Evolutionary conservation across 2,888 invertebrate species (phyloP), one percentile per base, ranked within the genome.

Genomic region (Bombylius major): DNA sequence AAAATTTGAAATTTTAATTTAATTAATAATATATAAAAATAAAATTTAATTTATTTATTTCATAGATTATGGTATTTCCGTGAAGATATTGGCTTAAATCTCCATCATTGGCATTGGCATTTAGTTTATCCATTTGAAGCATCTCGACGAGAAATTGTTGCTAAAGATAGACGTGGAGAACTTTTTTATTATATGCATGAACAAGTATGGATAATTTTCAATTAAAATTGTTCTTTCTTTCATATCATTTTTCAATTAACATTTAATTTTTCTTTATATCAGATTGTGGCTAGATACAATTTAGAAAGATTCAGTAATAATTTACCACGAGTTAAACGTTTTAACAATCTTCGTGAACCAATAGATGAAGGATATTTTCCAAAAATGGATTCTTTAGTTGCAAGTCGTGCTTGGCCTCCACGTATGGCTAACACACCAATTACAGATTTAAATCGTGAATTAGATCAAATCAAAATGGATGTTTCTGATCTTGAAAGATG

Each of bases 131-230:
- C 90, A 0, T 84, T 84, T 70, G 83, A 84, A 62, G 81, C 83
- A 0, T 73, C 79, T 0, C 75, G 79, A 62, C 71, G 75, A n/a
- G 64, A 68, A 58, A 80, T 84, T 60, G 72, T 72, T 1, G 61
- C 59, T 57, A 86, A 87, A 70, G 86, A 89, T 72, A 76, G 88
- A 8, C 78, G 87, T 5, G 88, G 88, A 1, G 88, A 88, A 67
- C 78, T 89, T 23, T 87, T 88, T 75, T 89, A 82, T 65, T 86
- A 85, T 65, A 86, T 86, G 86, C 86, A 87, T 64, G 78, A 83
- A 66, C 84, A 85, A 31, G 71, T 55, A 54, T 23, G 23, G 23
- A 23, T 23, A 23, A 3, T 47, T 11, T 79, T 85, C 55, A 72
- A 82, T 53, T 80, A 33, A 45, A n/a, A 1, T 33, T 8, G 23